These are phyloP conservation scores for Serranus cabrilla DNA, from an alignment of 2,797 vertebrate species.

Conservation along the genomic window DNA sequence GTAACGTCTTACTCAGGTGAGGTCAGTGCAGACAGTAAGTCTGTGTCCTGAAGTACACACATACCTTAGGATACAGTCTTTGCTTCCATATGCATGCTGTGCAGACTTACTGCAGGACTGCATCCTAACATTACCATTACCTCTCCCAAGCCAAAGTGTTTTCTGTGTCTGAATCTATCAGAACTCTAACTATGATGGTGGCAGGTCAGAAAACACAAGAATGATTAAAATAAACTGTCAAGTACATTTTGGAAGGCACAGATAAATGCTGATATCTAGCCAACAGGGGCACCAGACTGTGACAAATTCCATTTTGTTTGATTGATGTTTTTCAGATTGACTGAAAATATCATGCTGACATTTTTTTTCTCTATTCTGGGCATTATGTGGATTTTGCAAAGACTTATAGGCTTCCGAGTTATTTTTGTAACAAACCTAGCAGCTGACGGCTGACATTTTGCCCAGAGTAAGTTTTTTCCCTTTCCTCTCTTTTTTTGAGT, in stretches of 20 bases:
- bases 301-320: neutral
- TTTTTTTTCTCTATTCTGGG: neutral
- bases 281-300: no score
- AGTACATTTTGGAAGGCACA: neutral
- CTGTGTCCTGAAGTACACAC: no score
- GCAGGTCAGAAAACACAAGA: neutral
- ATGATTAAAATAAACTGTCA: neutral
- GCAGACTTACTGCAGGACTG: no score
- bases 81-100: no score
- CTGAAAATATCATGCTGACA: neutral
- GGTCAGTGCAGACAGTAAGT: no score
- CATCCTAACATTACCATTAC: no score
- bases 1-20: no score
- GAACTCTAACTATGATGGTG: neutral
- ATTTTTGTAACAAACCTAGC: neutral
- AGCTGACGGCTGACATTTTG: neutral
- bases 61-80: no score
- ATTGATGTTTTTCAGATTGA: neutral
- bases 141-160: no score
- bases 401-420: no score
- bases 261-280: neutral
- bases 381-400: neutral
- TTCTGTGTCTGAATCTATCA: no score
- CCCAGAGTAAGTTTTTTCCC: neutral
- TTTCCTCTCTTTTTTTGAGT: neutral